A percentile compares a stretch with the other conserved stretches of the same genome.
These are phyloP conservation scores for Melopsittacus undulatus DNA, from an alignment of 2,797 vertebrate species.

Conservation along the genomic window DNA sequence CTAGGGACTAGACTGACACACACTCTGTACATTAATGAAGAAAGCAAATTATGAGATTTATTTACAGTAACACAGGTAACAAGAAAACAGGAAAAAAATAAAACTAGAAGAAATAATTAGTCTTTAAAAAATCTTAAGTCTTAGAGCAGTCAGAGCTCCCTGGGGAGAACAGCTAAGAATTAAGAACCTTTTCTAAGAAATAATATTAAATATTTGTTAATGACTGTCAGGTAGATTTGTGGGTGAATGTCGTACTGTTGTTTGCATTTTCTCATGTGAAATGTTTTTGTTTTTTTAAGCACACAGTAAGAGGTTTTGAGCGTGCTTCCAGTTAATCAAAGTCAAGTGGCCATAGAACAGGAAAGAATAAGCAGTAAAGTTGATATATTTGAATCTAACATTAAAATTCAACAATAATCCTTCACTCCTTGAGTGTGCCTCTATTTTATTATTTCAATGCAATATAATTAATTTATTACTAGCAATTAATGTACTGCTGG, in stretches of 20 bases:
- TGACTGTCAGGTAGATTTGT: slow-evolving; percentile 56
- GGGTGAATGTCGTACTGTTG: slow-evolving; percentile 43
- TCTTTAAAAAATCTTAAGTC: slow-evolving; percentile 24
- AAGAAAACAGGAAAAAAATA: slow-evolving; percentile 62
- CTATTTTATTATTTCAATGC: slow-evolving; percentile 55
- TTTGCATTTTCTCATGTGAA: slow-evolving; percentile 49
- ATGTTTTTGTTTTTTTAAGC: slow-evolving; percentile 55
- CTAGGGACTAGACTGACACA: not conserved
- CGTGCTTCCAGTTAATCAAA: slow-evolving; percentile 62
- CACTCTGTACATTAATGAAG: slow-evolving; percentile 28
- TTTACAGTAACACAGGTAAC: slow-evolving; percentile 55
- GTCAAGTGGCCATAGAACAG: slow-evolving; percentile 55
- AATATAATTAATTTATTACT: slow-evolving; percentile 67
- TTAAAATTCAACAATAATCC: slow-evolving; percentile 63
- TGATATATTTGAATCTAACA: slow-evolving; percentile 56
- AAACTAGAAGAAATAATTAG: slow-evolving; percentile 27
- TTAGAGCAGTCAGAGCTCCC: not conserved
- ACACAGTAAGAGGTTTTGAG: slow-evolving; percentile 34
- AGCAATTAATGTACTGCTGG: slow-evolving; percentile 15
- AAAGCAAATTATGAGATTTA: slow-evolving; percentile 49
- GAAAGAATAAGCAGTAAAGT: slow-evolving; percentile 43
- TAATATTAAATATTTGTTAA: slow-evolving; percentile 56
- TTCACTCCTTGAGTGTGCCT: slow-evolving; percentile 25
- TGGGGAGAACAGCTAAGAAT: slow-evolving; percentile 29
- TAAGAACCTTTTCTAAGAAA: slow-evolving; percentile 55